phyloP scores from a whole-genome alignment of 2,113 vertebrate genomes.

The Struthio camelus region DNA sequence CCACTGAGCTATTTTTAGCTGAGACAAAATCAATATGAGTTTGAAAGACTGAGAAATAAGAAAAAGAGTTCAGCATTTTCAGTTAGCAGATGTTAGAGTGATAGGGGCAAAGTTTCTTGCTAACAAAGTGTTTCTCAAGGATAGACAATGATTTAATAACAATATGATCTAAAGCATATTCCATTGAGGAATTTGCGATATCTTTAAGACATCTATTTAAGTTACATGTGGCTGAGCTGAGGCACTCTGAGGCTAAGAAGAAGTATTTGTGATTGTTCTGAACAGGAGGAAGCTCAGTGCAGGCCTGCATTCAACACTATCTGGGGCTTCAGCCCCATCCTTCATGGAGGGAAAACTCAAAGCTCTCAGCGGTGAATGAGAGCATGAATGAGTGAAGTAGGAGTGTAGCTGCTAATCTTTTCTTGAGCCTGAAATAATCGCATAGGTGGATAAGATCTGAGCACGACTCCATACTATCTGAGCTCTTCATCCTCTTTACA shows the following conservation, averaged over 20 bases:
- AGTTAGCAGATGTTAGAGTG: constrained; percentile 21
- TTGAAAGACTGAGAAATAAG: constrained; percentile 43
- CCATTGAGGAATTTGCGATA: neutral
- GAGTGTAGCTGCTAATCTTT: neutral
- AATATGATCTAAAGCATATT: neutral
- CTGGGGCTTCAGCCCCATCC: neutral
- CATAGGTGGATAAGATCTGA: neutral
- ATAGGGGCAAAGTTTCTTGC: constrained; percentile 27
- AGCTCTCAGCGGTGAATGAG: neutral
- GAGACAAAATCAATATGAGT: constrained; percentile 60
- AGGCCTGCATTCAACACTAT: neutral
- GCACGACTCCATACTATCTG: neutral
- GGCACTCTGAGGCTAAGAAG: neutral
- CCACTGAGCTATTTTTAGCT: constrained; percentile 56
- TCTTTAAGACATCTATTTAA: neutral
- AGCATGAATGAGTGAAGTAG: neutral
- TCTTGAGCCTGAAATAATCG: neutral
- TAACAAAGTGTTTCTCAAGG: constrained; percentile 42
- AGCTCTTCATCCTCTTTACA: neutral
- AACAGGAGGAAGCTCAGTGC: neutral
- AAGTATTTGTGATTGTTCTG: neutral
- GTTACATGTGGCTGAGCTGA: neutral
- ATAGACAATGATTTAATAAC: constrained; percentile 17
- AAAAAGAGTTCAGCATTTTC: constrained; percentile 55
- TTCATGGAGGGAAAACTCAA: neutral